Evolutionary conservation across 2,797 vertebrate genomes (phyloP).

Genomic region (Acanthurus tractus): DNA sequence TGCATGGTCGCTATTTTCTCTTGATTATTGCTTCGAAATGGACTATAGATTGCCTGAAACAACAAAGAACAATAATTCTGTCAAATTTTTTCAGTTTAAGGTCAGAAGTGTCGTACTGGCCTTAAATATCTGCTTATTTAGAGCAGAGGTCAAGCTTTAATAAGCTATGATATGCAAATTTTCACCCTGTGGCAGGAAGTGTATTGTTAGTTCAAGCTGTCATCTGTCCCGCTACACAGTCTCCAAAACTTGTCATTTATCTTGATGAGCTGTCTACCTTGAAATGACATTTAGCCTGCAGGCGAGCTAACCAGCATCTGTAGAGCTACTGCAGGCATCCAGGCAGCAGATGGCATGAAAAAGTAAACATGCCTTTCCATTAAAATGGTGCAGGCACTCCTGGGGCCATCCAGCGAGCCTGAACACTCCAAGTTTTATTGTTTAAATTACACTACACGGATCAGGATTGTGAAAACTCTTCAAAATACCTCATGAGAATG

Average conservation of each 20-base stretch:
- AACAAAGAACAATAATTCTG: slow-evolving; percentile 13
- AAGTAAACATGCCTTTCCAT: slow-evolving; percentile 24
- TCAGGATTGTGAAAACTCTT: slow-evolving; percentile 9
- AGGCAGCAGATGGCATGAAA: slow-evolving; percentile 52
- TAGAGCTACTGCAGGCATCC: slow-evolving; percentile 26
- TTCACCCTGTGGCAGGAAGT: slow-evolving; percentile 33
- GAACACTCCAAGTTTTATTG: slow-evolving; percentile 1
- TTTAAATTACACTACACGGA: slow-evolving; percentile 4
- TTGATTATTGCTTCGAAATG: background rate
- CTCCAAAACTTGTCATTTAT: slow-evolving; percentile 50
- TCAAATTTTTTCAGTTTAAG: slow-evolving; percentile 15
- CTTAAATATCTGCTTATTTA: slow-evolving; percentile 10
- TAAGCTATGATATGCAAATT: slow-evolving; percentile 36
- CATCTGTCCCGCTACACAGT: slow-evolving; percentile 29
- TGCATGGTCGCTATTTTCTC: background rate
- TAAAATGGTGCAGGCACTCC: slow-evolving; percentile 26
- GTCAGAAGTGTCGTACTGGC: slow-evolving; percentile 27
- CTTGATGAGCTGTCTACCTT: slow-evolving; percentile 45
- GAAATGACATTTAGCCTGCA: slow-evolving; percentile 47
- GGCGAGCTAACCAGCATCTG: slow-evolving; percentile 33
- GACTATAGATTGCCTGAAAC: slow-evolving; percentile 9
- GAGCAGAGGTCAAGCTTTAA: slow-evolving; percentile 36
- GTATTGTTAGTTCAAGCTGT: slow-evolving; percentile 39
- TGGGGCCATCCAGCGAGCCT: background rate
- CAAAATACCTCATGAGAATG: background rate